Percentiles rank a stretch among this genome's conserved stretches.
phyloP scores from a whole-genome alignment of 2,113 vertebrate genomes.

The Chrysemys picta region DNA sequence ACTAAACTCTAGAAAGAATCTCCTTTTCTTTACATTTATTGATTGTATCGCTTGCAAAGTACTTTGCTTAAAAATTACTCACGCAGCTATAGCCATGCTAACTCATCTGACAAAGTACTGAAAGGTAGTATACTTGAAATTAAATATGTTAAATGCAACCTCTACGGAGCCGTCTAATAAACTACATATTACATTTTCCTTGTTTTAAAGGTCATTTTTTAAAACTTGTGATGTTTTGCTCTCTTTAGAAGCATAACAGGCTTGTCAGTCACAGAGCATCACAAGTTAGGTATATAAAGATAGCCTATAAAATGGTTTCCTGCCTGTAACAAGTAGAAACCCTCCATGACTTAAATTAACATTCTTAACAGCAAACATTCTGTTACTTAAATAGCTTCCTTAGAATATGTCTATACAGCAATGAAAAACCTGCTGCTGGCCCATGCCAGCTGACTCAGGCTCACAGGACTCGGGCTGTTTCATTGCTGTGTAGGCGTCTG shows the following conservation, averaged over 20 bases:
- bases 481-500: neutral
- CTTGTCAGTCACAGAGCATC: neutral
- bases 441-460: neutral
- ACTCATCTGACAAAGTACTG: constrained; percentile 41
- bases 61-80: neutral
- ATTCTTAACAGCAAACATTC: neutral
- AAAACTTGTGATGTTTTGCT: neutral
- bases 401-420: neutral
- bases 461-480: neutral
- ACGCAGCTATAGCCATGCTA: neutral
- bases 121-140: neutral
- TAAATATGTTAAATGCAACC: constrained; percentile 38
- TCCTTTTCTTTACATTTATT: constrained; percentile 4
- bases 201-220: constrained; percentile 7
- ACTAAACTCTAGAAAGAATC: neutral
- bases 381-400: constrained; percentile 34
- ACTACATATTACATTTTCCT: neutral
- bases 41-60: neutral
- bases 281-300: neutral
- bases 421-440: neutral
- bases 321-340: neutral
- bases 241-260: neutral
- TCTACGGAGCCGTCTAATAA: constrained; percentile 9
- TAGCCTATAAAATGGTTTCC: constrained; percentile 2
- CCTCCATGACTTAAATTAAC: constrained; percentile 3